phyloP scores from a whole-genome alignment of 2,888 invertebrate species.

The Aleiodes alternator region DNA sequence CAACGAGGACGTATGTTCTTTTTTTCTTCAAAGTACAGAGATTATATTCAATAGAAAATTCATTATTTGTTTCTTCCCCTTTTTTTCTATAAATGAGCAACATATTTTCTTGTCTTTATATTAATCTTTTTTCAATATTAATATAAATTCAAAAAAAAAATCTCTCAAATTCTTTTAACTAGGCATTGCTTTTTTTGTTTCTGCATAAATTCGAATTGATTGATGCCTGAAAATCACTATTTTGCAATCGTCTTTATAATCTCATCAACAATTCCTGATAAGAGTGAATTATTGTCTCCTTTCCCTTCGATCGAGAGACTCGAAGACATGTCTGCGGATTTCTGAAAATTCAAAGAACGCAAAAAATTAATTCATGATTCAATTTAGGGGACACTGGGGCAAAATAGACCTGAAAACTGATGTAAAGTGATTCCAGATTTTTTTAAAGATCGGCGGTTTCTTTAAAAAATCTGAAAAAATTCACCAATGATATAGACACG shows the following conservation, averaged over 20 bases:
- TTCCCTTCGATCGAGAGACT: slow-evolving; percentile 71
- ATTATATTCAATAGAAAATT: slow-evolving; percentile 33
- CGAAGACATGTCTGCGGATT: slow-evolving; percentile 61
- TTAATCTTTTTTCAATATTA: slow-evolving; percentile 17
- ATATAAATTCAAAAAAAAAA: background rate
- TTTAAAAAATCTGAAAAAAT: too few relatives aligned
- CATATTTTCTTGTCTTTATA: slow-evolving; percentile 26
- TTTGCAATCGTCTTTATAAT: slow-evolving; percentile 66
- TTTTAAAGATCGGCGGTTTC: too few relatives aligned
- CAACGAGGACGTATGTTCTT: slow-evolving; percentile 29
- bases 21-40: slow-evolving; percentile 8
- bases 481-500: too few relatives aligned
- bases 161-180: too few relatives aligned
- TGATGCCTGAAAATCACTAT: slow-evolving; percentile 42
- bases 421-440: too few relatives aligned
- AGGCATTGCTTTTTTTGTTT: background rate
- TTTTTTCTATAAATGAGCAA: slow-evolving; percentile 44
- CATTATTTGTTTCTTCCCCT: background rate
- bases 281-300: slow-evolving; percentile 71
- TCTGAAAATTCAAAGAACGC: slow-evolving; percentile 59
- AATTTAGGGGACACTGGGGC: too few relatives aligned
- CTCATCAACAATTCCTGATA: slow-evolving; percentile 70
- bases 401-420: too few relatives aligned
- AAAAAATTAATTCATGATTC: background rate
- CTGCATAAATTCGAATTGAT: background rate